Evolutionary conservation across 2,888 invertebrate species (phyloP), one percentile per base, ranked within the genome.

Genomic region (Minunthozetes semirufus): DNA sequence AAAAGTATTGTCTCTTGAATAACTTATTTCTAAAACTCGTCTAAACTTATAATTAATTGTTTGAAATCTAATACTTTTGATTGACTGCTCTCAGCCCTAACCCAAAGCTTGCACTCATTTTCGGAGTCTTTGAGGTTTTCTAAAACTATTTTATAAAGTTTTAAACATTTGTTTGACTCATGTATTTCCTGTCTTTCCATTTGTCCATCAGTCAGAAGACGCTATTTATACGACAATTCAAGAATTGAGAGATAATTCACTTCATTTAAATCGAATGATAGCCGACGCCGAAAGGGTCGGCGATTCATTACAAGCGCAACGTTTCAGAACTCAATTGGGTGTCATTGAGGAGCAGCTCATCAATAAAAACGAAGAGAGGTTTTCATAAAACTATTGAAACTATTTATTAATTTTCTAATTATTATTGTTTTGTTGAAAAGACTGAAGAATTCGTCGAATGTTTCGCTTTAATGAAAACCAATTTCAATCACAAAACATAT

Each of bases 151-250:
- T 33, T 59, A 19, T 4, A 59, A 3, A 6, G 15, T 11, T 59
- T 33, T 13, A 72, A 5, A 75, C n/a, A 29, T 46, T 75, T 38
- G n/a, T 75, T 48, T 72, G 17, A 27, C 22, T 6, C 13, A 19
- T 5, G 56, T 59, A 59, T 19, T 29, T 17, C 19, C 15, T 56
- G 33, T 61, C 22, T 38, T 42, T 25, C 63, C 27, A 15, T 27
- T 72, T 71, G 19, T 22, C 22, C 2, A 61, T 61, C 74, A 81
- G 81, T 81, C 82, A 42, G 82, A 82, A 66, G 82, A 82, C 59
- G 77, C 80, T 73, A 82, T 82, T 50, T 83, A 83, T 77, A 79
- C 80, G 50, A 81, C 80, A 73, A 81, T 83, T 53, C 81, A 82
- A 78, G 80, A 81, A 75, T 78, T 83, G 74, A 78, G 81, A 9